These are phyloP conservation scores for Exocentrus adspersus DNA, from an alignment of 2,888 invertebrate genomes.

Conservation along the genomic window DNA sequence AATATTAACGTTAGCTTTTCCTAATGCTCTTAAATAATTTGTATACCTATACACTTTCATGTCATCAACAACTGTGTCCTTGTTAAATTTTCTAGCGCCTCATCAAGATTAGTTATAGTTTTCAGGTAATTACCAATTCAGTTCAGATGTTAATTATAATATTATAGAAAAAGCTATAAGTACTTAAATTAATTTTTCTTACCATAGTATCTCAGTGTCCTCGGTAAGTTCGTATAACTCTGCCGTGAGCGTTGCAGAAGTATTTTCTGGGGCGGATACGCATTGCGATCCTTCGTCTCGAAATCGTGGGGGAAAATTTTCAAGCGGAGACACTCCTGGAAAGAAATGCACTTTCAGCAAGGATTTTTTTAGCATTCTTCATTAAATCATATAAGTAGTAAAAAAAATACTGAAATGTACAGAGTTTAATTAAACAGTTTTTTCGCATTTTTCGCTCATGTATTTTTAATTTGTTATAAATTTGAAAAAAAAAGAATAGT, in stretches of 20 bases:
- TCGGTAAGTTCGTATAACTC: conserved; percentile 57
- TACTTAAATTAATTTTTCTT: conserved; percentile 39
- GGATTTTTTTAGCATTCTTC: no score
- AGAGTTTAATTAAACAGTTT: no score
- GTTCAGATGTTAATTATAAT: background rate
- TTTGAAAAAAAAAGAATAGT: no score
- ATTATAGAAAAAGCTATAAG: background rate
- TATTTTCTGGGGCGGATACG: conserved; percentile 53
- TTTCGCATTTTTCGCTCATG: no score
- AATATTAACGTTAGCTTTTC: conserved; percentile 29
- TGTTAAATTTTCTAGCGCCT: conserved; percentile 27
- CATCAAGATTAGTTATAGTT: conserved; percentile 36
- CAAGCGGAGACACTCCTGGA: conserved; percentile 52
- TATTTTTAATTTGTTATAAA: no score
- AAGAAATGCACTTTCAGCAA: no score
- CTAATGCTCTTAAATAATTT: conserved; percentile 24
- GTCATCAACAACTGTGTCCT: conserved; percentile 10
- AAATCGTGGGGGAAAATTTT: conserved; percentile 57
- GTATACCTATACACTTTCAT: conserved; percentile 8
- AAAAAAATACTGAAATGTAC: no score
- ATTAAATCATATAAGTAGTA: no score
- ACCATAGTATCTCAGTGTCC: conserved; percentile 60
- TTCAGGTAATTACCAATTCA: conserved; percentile 36
- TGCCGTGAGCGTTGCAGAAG: conserved; percentile 53
- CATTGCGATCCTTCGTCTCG: conserved; percentile 60